Evolutionary conservation across 2,113 vertebrate species (phyloP).

Genomic region (Poecile atricapillus): DNA sequence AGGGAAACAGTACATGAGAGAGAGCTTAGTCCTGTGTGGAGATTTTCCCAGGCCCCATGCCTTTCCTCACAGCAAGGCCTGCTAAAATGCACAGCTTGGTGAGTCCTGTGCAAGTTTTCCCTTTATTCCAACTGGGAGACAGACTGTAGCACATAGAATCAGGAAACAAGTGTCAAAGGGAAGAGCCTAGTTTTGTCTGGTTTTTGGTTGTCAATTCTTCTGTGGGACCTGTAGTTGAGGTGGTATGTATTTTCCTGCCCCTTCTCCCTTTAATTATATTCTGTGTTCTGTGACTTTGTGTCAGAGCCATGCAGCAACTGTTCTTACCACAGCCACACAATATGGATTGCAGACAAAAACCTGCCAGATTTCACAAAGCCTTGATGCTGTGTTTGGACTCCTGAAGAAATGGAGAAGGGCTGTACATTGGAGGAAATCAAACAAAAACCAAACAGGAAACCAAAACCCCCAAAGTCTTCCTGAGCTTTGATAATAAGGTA

Average conservation of each 20-base stretch:
- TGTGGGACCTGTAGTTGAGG: not conserved
- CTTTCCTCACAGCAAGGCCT: not conserved
- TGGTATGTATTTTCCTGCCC: not conserved
- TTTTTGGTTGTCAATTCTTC: not conserved
- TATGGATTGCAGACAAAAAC: not conserved
- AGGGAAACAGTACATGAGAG: not conserved
- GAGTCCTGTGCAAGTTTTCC: not conserved
- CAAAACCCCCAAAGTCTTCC: not conserved
- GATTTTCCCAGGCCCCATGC: not conserved
- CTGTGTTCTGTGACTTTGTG: fast-evolving
- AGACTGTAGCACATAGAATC: not conserved
- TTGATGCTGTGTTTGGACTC: not conserved
- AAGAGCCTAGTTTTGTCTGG: not conserved
- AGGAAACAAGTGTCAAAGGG: not conserved
- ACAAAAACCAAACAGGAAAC: not conserved
- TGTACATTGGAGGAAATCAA: not conserved
- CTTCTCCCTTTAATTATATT: not conserved
- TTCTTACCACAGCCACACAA: not conserved
- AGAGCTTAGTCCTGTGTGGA: not conserved
- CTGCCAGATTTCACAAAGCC: not conserved
- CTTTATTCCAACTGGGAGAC: not conserved
- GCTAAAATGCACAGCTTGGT: not conserved
- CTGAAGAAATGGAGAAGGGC: not conserved
- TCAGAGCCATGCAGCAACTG: not conserved
- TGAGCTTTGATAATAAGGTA: not conserved